Evolutionary conservation across 2,888 invertebrate genomes (phyloP).

Genomic region (Drosophila macrospina): DNA sequence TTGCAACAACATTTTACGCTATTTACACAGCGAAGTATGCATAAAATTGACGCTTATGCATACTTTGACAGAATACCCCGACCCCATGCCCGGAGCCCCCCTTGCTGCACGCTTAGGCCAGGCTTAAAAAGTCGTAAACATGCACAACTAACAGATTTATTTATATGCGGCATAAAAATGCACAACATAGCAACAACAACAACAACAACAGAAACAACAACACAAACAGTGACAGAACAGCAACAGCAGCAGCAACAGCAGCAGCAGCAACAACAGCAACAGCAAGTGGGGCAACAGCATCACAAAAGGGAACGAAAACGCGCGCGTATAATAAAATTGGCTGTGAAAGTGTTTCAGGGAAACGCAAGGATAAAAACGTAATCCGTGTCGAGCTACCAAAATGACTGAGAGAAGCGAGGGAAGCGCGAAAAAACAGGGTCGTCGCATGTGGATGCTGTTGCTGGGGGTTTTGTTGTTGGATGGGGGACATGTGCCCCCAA

Average conservation of each 20-base stretch:
- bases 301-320: constrained; percentile 58
- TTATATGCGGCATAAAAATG: constrained; percentile 80
- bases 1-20: constrained; percentile 71
- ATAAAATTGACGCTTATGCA: constrained; percentile 77
- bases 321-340: constrained; percentile 76
- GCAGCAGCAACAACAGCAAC: constrained; percentile 10
- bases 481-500: constrained; percentile 46
- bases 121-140: constrained; percentile 79
- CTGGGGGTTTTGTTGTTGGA: too few species aligned
- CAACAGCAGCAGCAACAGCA: constrained; percentile 14
- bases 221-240: neutral
- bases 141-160: constrained; percentile 81
- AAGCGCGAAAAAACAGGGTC: constrained; percentile 2
- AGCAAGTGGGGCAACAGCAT: constrained; percentile 14
- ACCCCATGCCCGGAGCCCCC: neutral
- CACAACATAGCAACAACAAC: constrained; percentile 54
- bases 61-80: constrained; percentile 54
- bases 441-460: neutral
- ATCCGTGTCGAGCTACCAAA: constrained; percentile 71
- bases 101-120: constrained; percentile 37
- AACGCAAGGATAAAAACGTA: constrained; percentile 74
- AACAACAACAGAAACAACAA: constrained; percentile 29
- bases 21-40: constrained; percentile 79
- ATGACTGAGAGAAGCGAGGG: constrained; percentile 66
- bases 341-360: constrained; percentile 78